These are phyloP conservation scores for Eueremaeus valkanovi DNA, from an alignment of 2,888 invertebrate species.

Conservation along the genomic window DNA sequence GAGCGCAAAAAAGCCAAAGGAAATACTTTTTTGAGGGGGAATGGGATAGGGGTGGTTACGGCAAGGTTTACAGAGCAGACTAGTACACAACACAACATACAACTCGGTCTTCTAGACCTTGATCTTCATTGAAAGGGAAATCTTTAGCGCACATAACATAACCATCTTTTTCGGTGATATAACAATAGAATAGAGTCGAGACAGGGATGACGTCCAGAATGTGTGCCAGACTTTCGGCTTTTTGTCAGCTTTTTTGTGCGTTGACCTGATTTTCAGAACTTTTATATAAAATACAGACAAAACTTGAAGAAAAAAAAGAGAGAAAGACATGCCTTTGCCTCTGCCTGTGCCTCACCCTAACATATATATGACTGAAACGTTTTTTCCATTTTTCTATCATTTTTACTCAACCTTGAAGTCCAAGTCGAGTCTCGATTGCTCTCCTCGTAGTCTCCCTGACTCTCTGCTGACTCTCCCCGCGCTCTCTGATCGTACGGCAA, in stretches of 20 bases:
- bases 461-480: constrained; percentile 3
- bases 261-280: constrained; percentile 23
- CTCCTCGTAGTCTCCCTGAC: constrained; percentile 11
- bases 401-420: constrained; percentile 31
- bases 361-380: not conserved
- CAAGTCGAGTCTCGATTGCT: constrained; percentile 1
- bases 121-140: constrained; percentile 38
- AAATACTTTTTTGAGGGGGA: constrained; percentile 38
- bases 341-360: not conserved
- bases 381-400: constrained; percentile 34
- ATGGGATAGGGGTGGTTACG: constrained; percentile 32
- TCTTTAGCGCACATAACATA: constrained; percentile 22
- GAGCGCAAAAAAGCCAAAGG: constrained; percentile 6
- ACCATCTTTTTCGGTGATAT: constrained; percentile 37
- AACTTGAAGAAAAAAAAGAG: constrained; percentile 12
- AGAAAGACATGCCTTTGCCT: not conserved
- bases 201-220: constrained; percentile 37
- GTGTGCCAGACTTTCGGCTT: constrained; percentile 34
- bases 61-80: constrained; percentile 28
- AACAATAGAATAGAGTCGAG: constrained; percentile 34
- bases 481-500: not conserved
- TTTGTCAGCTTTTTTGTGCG: constrained; percentile 31
- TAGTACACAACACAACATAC: too few species aligned
- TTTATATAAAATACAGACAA: constrained; percentile 34
- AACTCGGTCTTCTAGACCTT: constrained; percentile 37